A percentile compares a stretch with the other conserved stretches of the same genome.
phyloP scores from a whole-genome alignment of 2,888 invertebrate genomes.

The Nemapogon koenigi region DNA sequence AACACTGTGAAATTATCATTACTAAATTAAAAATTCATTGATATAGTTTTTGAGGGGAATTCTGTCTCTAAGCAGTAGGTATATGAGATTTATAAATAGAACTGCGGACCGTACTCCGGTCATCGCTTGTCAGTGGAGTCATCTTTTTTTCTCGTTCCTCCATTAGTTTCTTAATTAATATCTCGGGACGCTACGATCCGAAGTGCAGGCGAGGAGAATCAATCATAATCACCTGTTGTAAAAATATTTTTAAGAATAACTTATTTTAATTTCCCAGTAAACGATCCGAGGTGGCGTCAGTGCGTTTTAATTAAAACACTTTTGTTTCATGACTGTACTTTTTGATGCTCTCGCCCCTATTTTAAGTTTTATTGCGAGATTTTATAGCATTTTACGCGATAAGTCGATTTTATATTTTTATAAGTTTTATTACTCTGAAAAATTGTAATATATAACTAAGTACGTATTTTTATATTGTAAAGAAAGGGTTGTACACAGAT shows the following conservation, averaged over 20 bases:
- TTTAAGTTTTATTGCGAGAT: neutral
- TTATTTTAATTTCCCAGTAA: slow-evolving; percentile 9
- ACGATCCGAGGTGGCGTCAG: neutral
- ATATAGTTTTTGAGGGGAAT: too few relatives aligned
- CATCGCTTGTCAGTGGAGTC: slow-evolving; percentile 29
- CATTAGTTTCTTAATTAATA: slow-evolving; percentile 62
- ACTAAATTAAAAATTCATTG: neutral
- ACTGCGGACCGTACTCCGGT: slow-evolving; percentile 31
- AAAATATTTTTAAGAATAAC: slow-evolving; percentile 28
- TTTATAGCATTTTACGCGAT: neutral
- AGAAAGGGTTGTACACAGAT: too few relatives aligned
- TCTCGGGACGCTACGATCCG: slow-evolving; percentile 24
- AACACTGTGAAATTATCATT: too few relatives aligned
- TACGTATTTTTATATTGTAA: too few relatives aligned
- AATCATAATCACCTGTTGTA: slow-evolving; percentile 51
- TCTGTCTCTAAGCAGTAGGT: too few relatives aligned
- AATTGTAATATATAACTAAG: too few relatives aligned
- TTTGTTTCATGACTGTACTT: too few relatives aligned
- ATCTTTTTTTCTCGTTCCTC: slow-evolving; percentile 38
- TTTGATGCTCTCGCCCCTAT: too few relatives aligned
- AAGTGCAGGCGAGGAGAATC: slow-evolving; percentile 36
- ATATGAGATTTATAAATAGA: neutral
- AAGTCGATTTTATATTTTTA: too few relatives aligned
- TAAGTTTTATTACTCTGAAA: too few relatives aligned
- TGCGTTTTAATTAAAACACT: slow-evolving; percentile 4